Evolutionary conservation across 1,140 invertebrate genomes (phyloP).

Genomic region (Ips nitidus): DNA sequence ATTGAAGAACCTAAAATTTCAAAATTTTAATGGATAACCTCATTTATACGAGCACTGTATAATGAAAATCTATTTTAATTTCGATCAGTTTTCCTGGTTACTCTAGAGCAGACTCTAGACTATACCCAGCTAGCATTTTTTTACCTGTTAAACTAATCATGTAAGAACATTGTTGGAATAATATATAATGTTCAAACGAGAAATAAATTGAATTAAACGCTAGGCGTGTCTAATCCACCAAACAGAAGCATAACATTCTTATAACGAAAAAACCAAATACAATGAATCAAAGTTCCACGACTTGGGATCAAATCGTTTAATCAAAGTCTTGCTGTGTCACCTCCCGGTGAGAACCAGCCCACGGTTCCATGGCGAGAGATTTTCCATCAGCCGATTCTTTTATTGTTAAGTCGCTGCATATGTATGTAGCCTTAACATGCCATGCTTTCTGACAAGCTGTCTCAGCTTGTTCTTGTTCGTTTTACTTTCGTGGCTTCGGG

Average conservation of each 20-base stretch:
- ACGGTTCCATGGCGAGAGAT: slow-evolving; percentile 41
- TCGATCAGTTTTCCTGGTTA: too few relatives aligned
- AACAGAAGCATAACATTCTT: slow-evolving; percentile 41
- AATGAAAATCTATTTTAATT: too few relatives aligned
- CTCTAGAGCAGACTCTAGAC: too few relatives aligned
- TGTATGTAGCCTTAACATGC: slow-evolving; percentile 25
- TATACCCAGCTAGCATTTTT: too few relatives aligned
- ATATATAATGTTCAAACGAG: not conserved
- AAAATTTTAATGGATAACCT: too few relatives aligned
- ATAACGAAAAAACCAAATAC: slow-evolving; percentile 40
- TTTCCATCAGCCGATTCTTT: slow-evolving; percentile 39
- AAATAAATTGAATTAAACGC: slow-evolving; percentile 5
- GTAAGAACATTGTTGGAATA: too few relatives aligned
- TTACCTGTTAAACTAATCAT: too few relatives aligned
- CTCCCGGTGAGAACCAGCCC: slow-evolving; percentile 47
- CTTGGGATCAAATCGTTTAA: slow-evolving; percentile 50
- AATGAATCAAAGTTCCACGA: slow-evolving; percentile 46
- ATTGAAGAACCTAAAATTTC: too few relatives aligned
- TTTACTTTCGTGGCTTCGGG: slow-evolving; percentile 3
- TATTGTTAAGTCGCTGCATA: slow-evolving; percentile 28
- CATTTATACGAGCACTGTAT: too few relatives aligned
- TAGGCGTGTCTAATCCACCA: slow-evolving; percentile 8
- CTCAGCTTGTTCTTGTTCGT: slow-evolving; percentile 15
- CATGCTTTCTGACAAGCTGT: slow-evolving; percentile 31
- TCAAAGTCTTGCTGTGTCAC: slow-evolving; percentile 49